Conservation (phyloP, 1,140 invertebrate genomes). For the Drosophila lini region DNA sequence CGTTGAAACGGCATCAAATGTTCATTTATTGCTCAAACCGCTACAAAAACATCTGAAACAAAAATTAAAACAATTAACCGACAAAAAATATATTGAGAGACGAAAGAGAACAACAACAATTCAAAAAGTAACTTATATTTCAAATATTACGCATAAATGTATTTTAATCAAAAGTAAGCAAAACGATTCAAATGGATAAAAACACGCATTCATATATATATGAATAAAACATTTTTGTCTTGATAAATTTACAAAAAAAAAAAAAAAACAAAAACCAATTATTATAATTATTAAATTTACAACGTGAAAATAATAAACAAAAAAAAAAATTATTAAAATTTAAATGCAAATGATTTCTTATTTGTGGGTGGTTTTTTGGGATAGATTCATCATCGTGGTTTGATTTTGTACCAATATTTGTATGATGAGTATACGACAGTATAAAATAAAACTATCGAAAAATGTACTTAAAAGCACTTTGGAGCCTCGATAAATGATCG, state of each 20-base stretch:
- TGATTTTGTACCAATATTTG: no score
- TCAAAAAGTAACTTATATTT: constrained; percentile 77
- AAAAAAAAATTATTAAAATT: constrained; percentile 76
- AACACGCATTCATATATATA: constrained; percentile 51
- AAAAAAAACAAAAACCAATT: constrained; percentile 43
- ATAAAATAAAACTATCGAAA: no score
- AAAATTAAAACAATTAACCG: constrained; percentile 34
- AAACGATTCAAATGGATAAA: constrained; percentile 50
- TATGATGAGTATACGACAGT: no score
- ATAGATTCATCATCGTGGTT: no score
- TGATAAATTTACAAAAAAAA: constrained; percentile 81
- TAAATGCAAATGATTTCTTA: constrained; percentile 13
- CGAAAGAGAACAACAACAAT: constrained; percentile 36
- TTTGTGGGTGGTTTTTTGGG: background rate
- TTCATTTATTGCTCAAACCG: constrained; percentile 50
- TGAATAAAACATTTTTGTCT: constrained; percentile 80
- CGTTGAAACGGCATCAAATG: constrained; percentile 72
- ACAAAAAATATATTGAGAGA: constrained; percentile 32
- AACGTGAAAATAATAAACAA: constrained; percentile 74
- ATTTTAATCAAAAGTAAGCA: constrained; percentile 82
- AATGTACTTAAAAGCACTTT: no score
- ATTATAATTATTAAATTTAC: constrained; percentile 83
- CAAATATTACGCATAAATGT: constrained; percentile 83
- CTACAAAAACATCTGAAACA: constrained; percentile 43
- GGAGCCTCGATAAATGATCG: no score